These are phyloP conservation scores for Scaeva pyrastri DNA, from an alignment of 2,888 invertebrate genomes.

Conservation along the genomic window DNA sequence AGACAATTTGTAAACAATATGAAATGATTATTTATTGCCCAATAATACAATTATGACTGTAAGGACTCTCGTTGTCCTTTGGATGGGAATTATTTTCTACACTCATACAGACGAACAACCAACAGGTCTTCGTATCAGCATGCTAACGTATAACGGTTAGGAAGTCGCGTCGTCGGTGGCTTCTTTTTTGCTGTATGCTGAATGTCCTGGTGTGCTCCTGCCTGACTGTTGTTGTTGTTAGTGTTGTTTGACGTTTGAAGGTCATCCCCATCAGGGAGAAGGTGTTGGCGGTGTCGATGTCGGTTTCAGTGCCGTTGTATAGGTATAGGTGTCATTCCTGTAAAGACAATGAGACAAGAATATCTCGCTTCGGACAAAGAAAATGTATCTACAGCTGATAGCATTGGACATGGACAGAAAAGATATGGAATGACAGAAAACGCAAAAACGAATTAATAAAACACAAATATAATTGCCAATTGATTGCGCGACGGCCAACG, in stretches of 20 bases:
- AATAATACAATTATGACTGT: constrained; percentile 70
- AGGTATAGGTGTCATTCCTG: neutral
- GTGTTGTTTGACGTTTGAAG: constrained; percentile 62
- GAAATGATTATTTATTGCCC: constrained; percentile 70
- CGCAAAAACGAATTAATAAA: constrained; percentile 69
- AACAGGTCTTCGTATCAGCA: constrained; percentile 20
- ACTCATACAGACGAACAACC: constrained; percentile 16
- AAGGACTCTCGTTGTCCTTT: constrained; percentile 56
- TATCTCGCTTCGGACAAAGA: constrained; percentile 67
- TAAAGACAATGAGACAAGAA: constrained; percentile 57
- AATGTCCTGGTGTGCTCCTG: neutral
- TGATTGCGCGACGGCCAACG: constrained; percentile 54
- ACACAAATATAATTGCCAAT: constrained; percentile 75
- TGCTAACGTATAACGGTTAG: constrained; percentile 14
- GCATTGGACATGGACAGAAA: constrained; percentile 33
- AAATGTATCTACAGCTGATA: constrained; percentile 48
- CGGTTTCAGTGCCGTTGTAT: constrained; percentile 53
- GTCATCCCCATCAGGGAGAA: constrained; percentile 39
- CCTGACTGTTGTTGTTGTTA: neutral
- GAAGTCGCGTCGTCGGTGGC: no score
- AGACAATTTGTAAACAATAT: constrained; percentile 76
- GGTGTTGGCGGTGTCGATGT: constrained; percentile 16
- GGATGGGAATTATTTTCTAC: constrained; percentile 17
- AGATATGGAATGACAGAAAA: constrained; percentile 50
- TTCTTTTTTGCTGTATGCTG: constrained; percentile 13